phyloP scores from a whole-genome alignment of 1,140 invertebrate genomes.

The Achatina immaculata region DNA sequence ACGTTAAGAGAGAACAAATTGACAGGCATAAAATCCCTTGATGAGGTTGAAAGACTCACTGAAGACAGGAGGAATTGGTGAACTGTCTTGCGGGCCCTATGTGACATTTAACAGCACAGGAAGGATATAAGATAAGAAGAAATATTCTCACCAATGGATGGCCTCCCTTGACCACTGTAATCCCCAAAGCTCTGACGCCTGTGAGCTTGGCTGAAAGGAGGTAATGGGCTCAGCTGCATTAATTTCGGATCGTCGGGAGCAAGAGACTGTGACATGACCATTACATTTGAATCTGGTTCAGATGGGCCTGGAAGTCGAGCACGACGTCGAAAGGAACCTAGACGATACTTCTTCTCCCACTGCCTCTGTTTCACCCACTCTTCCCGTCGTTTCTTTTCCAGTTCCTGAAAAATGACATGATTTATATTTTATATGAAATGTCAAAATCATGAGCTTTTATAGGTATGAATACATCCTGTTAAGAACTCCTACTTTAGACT shows the following conservation, averaged over 20 bases:
- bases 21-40: too few species aligned
- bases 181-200: conserved; percentile 27
- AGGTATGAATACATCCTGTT: too few species aligned
- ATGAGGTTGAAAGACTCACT: too few species aligned
- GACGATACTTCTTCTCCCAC: conserved; percentile 65
- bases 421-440: too few species aligned
- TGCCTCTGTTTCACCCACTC: conserved; percentile 64
- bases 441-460: too few species aligned
- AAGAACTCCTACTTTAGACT: too few species aligned
- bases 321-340: conserved; percentile 61
- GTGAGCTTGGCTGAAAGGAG: conserved; percentile 17
- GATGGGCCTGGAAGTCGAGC: conserved; percentile 52
- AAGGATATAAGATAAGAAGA: too few species aligned
- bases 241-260: conserved; percentile 33
- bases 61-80: too few species aligned
- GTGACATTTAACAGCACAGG: too few species aligned
- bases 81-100: too few species aligned
- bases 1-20: too few species aligned
- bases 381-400: conserved; percentile 63
- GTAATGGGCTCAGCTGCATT: conserved; percentile 41
- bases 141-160: not conserved
- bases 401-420: conserved; percentile 53
- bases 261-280: conserved; percentile 28
- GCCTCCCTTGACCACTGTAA: conserved; percentile 10
- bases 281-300: conserved; percentile 46